Evolutionary conservation across 2,888 invertebrate species (phyloP).

Genomic region (Venusia cambrica): DNA sequence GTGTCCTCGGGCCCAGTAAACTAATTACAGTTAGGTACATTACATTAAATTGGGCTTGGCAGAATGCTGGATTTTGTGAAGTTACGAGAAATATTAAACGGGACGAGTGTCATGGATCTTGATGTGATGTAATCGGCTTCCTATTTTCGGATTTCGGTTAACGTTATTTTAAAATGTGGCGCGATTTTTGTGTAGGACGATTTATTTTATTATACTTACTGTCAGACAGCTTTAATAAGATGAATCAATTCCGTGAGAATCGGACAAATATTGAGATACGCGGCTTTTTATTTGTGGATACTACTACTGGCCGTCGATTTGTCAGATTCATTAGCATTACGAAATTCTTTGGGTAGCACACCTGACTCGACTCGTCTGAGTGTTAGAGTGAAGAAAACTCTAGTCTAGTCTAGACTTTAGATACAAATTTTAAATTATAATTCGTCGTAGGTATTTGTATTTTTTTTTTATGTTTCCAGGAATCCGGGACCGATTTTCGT

Average conservation of each 20-base stretch:
- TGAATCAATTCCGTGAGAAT: slow-evolving; percentile 10
- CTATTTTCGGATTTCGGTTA: slow-evolving; percentile 62
- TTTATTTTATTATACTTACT: slow-evolving; percentile 9
- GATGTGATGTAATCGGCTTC: slow-evolving; percentile 61
- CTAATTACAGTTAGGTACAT: slow-evolving; percentile 56
- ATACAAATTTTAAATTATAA: too few relatives aligned
- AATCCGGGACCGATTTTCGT: too few relatives aligned
- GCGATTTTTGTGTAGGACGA: slow-evolving; percentile 40
- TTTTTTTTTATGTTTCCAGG: too few relatives aligned
- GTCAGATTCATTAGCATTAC: too few relatives aligned
- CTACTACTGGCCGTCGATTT: too few relatives aligned
- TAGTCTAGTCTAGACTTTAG: too few relatives aligned
- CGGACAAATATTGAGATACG: too few relatives aligned
- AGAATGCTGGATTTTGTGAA: slow-evolving; percentile 54
- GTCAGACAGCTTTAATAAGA: slow-evolving; percentile 3
- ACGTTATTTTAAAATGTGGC: slow-evolving; percentile 54
- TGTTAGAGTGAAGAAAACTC: too few relatives aligned
- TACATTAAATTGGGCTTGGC: slow-evolving; percentile 66
- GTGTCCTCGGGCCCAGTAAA: slow-evolving; percentile 36
- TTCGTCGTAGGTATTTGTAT: too few relatives aligned
- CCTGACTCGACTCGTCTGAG: too few relatives aligned
- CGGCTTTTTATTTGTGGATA: too few relatives aligned
- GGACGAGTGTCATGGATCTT: slow-evolving; percentile 57
- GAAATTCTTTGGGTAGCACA: too few relatives aligned
- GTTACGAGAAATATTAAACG: slow-evolving; percentile 59